Evolutionary conservation across 2,113 vertebrate species (phyloP).

Genomic region (Antechinus stuartii): DNA sequence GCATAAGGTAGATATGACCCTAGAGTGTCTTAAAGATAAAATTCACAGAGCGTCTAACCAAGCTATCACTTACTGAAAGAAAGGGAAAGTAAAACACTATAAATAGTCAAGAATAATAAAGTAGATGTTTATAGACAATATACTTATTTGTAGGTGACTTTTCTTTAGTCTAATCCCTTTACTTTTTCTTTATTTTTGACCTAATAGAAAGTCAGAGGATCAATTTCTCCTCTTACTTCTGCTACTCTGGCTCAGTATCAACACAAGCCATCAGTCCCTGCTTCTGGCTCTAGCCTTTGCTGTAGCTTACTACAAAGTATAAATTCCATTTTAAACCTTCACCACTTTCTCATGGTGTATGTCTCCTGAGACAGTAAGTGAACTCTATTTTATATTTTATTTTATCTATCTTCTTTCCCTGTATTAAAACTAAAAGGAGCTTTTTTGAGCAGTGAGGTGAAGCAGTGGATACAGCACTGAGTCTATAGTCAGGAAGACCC

Average conservation of each 20-base stretch:
- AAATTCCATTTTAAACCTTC: not conserved
- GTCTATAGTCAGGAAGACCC: not conserved
- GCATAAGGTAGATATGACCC: not conserved
- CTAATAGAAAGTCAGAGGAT: not conserved
- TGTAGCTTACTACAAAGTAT: not conserved
- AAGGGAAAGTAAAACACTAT: slow-evolving; percentile 4
- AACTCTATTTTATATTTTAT: slow-evolving; percentile 15
- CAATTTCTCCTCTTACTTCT: not conserved
- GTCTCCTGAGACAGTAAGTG: not conserved
- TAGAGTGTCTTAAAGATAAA: not conserved
- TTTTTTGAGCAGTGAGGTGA: not conserved
- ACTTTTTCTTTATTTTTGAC: not conserved
- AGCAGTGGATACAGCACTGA: not conserved
- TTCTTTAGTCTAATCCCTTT: not conserved
- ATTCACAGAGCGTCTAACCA: not conserved
- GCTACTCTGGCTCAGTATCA: not conserved
- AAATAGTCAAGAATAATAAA: not conserved
- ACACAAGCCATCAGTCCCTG: not conserved
- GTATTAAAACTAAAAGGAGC: not conserved
- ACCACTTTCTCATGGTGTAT: not conserved
- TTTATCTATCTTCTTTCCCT: slow-evolving; percentile 15
- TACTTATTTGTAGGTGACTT: not conserved
- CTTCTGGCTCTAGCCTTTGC: not conserved
- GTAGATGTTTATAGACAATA: not conserved
- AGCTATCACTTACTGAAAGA: not conserved